Evolutionary conservation across 2,888 invertebrate genomes (phyloP), one percentile per base, ranked within the genome.

Genomic region (Autographa gamma): DNA sequence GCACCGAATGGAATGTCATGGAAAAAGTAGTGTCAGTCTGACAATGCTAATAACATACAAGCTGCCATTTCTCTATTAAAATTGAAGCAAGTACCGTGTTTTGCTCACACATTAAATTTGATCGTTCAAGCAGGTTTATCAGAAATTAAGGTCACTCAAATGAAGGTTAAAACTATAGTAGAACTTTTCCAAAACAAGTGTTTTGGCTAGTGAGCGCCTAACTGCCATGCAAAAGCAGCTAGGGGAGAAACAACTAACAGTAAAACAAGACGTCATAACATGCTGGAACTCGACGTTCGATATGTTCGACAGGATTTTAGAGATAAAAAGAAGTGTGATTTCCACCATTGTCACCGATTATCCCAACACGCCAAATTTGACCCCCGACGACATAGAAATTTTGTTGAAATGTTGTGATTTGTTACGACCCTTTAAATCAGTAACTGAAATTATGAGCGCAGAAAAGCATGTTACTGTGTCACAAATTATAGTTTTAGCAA

Each of bases 211-310:
- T 63, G 68, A 71, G 2, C 58, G 68, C 7, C 19, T 74, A 69
- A 66, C 52, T 25, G 60, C 60, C 0, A 69, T 58, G 63, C 72
- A 74, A 60, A 71, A 72, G 16, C 43, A 74, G 19, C 14, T 72
- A 65, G 66, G 67, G 1, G 63, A 62, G 1, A 67, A 60, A 7
- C 18, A 67, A 31, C 0, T 71, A 1, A 63, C 62, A 62, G 11
- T 65, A 0, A 74, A 74, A 60, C 74, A 74, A 68, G 71, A 71
- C 18, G 74, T 74, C 9, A 32, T 69, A 54, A 68, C 74, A 7
- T 25, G 67, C 31, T 74, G 74, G 67, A 71, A 74, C 18, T 71
- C 74, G 0, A 74, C 69, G 18, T 68, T 71, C 25, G 63, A 68
- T 13, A 71, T 63, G 63, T 63, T 71, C 8, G 63, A 60, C 31